These are phyloP conservation scores for Hetaerina titia DNA, from an alignment of 2,888 invertebrate genomes.

Conservation along the genomic window DNA sequence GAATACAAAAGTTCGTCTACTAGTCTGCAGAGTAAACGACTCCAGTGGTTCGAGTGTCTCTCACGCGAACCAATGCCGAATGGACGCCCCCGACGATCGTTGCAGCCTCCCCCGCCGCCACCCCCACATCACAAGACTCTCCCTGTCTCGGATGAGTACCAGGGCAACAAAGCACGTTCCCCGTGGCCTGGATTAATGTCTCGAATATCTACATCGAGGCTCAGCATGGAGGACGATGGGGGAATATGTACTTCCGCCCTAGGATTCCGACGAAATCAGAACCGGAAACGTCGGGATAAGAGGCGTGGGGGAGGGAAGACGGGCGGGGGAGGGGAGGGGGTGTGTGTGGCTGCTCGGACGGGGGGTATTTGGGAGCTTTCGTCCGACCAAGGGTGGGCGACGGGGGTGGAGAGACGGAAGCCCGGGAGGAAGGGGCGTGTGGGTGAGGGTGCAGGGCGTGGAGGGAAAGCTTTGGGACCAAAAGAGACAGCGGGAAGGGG, in stretches of 20 bases:
- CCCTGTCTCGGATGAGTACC: background rate
- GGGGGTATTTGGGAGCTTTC: background rate
- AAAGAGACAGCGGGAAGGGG: background rate
- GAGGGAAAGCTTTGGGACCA: background rate
- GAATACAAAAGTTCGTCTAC: too few species aligned
- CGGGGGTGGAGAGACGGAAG: background rate
- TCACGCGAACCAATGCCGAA: background rate
- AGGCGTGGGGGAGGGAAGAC: background rate
- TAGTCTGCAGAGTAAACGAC: background rate
- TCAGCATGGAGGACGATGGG: background rate
- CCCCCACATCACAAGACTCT: background rate
- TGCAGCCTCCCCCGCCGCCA: background rate
- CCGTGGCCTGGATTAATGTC: constrained; percentile 6
- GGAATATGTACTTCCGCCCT: constrained; percentile 41
- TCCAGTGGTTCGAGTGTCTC: background rate
- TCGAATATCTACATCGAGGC: constrained; percentile 34
- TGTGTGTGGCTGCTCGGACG: background rate
- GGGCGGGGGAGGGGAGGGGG: background rate
- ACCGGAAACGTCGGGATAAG: constrained; percentile 41
- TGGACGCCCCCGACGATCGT: background rate
- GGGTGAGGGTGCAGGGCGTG: background rate
- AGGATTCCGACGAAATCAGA: constrained; percentile 60
- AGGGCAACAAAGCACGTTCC: background rate
- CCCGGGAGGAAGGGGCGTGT: background rate
- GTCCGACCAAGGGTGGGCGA: too few species aligned